These are phyloP conservation scores for Onychostruthus taczanowskii DNA, from an alignment of 2,113 vertebrate species.

Conservation along the genomic window DNA sequence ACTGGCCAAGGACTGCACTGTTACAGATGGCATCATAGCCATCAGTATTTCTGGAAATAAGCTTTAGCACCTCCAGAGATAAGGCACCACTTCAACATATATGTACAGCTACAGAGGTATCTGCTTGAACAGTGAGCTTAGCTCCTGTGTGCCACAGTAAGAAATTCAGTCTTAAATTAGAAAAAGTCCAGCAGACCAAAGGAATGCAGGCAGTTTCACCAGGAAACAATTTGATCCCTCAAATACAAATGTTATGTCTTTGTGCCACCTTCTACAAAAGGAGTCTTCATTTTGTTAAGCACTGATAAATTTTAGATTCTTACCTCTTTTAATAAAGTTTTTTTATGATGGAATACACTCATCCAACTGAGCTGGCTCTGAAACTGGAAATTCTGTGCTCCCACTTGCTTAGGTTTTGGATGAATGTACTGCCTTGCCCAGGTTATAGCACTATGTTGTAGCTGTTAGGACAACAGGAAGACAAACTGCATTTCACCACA, in stretches of 20 bases:
- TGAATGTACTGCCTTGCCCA: rapidly evolving
- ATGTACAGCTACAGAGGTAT: background rate
- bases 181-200: background rate
- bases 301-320: background rate
- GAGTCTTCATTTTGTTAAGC: background rate
- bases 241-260: background rate
- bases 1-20: background rate
- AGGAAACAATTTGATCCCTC: background rate
- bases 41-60: conserved; percentile 5
- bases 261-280: background rate
- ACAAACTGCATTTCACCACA: background rate
- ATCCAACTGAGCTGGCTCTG: background rate
- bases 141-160: background rate
- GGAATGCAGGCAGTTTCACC: background rate
- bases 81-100: background rate
- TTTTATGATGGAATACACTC: background rate
- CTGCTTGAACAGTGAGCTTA: background rate
- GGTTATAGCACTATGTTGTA: background rate
- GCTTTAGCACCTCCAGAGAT: background rate
- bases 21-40: conserved; percentile 13
- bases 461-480: background rate
- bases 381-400: background rate
- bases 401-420: background rate
- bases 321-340: background rate
- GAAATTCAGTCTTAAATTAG: background rate